Base-by-base conservation (phyloP, 2,113 vertebrate genomes). In the Ciconia stormi region DNA sequence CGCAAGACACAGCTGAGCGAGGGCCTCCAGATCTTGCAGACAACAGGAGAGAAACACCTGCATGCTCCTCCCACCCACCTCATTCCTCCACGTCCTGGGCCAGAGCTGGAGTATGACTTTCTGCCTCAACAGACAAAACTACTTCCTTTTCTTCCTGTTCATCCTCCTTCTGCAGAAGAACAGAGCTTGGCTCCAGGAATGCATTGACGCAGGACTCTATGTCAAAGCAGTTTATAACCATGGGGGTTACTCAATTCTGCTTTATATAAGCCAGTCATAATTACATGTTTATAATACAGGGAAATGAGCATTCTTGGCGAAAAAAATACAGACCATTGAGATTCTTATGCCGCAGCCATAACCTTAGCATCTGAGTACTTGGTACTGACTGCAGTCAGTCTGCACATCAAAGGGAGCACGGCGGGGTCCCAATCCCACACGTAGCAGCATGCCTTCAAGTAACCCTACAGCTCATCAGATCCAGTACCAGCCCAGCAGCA, bases 1-100 rank as follows among this genome's bases (percentile, higher is more conserved):
- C 7, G 2, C 56, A 79, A 71, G 63, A 55, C 26, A 27, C 0
- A 1, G 20, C 40, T 47, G 8, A 46, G 53, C 0, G 0, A 74
- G 66, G 29, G 30, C 23, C 46, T 78, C n/a, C 53, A 26, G 62
- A 16, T 13, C 30, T 58, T 36, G 36, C n/a, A 58, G 53, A 62
- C 46, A 82, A 20, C 29, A 70, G 40, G 29, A 38, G 34, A 92
- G 50, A 56, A 69, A 72, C 29, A 83, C 63, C 87, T 78, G 30
- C 1, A 0, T 0, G 0, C 50, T 87, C 42, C 67, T 89, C 76
- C 63, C 71, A 88, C 15, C 53, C 62, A 62, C 44, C 2, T 8
- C 6, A 0, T 5, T 53, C 38, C 42, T 84, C 34, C 30, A 3
- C 3, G 6, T 47, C 63, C 8, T 3, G 14, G n/a, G 42, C 46